Percentiles rank a stretch among this genome's conserved stretches.
These are phyloP conservation scores for Penaeus monodon DNA, from an alignment of 2,888 invertebrate genomes.

Conservation along the genomic window DNA sequence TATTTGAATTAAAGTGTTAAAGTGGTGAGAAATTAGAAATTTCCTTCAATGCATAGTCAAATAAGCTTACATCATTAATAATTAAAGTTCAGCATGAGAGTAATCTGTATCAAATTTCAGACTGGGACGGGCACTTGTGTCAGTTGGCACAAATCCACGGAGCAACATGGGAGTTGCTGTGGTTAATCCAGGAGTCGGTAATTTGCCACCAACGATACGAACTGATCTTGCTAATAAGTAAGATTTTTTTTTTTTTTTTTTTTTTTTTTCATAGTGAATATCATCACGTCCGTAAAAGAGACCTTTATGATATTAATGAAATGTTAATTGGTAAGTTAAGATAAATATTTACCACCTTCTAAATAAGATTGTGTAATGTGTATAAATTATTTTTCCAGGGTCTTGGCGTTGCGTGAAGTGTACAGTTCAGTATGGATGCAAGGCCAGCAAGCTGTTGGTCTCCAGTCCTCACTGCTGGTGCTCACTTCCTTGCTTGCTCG, in stretches of 20 bases:
- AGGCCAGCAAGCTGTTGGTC: constrained; percentile 73
- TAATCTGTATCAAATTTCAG: constrained; percentile 67
- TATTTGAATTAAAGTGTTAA: too few species aligned
- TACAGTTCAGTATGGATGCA: constrained; percentile 74
- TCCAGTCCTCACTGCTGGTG: constrained; percentile 72
- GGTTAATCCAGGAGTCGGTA: constrained; percentile 76
- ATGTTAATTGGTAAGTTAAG: too few species aligned
- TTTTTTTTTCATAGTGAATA: too few species aligned
- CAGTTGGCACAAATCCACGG: constrained; percentile 74
- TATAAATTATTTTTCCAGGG: constrained; percentile 67
- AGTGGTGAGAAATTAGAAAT: too few species aligned
- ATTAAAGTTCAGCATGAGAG: too few species aligned
- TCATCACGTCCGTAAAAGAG: too few species aligned
- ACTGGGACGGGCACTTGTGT: constrained; percentile 74
- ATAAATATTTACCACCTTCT: too few species aligned
- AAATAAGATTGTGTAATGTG: too few species aligned
- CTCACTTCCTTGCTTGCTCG: constrained; percentile 72
- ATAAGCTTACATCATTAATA: too few species aligned
- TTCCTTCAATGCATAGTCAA: too few species aligned
- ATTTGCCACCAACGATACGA: constrained; percentile 76
- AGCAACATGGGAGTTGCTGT: constrained; percentile 74
- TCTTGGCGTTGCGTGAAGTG: constrained; percentile 74
- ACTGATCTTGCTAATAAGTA: constrained; percentile 78
- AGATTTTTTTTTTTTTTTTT: constrained; percentile 25
- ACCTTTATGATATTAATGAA: too few species aligned